Conservation (phyloP, 2,797 vertebrate genomes). For the Pangasius djambal region DNA sequence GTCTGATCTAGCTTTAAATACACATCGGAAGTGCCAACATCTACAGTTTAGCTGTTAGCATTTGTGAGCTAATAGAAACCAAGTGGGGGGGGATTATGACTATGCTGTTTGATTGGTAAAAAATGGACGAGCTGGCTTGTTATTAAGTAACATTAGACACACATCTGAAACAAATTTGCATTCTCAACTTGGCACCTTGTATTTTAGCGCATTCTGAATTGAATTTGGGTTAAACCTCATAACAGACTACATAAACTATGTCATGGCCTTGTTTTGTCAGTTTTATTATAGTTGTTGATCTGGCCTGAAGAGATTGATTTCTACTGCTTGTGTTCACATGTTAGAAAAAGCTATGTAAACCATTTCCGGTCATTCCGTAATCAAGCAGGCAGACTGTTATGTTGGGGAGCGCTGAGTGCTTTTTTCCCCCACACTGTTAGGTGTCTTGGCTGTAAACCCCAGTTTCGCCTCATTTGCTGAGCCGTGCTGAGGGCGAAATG, state of each 20-base stretch:
- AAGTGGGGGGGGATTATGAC: neutral
- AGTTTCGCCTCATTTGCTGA: neutral
- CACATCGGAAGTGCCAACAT: neutral
- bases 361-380: neutral
- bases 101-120: neutral
- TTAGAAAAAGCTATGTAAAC: neutral
- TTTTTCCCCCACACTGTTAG: neutral
- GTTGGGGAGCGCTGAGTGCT: neutral
- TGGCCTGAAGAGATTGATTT: neutral
- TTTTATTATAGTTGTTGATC: neutral
- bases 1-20: neutral
- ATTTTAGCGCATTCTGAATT: neutral
- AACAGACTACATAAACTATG: neutral
- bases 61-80: neutral
- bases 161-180: neutral
- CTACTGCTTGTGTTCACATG: neutral
- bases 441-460: conserved; percentile 20
- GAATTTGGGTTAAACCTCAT: neutral
- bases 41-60: neutral
- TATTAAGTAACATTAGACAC: neutral
- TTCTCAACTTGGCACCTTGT: neutral
- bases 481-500: conserved; percentile 2
- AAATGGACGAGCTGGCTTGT: no score
- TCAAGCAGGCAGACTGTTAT: neutral
- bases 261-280: neutral